Evolutionary conservation across 2,888 invertebrate genomes (phyloP).

Genomic region (Drosophila stalkeri): DNA sequence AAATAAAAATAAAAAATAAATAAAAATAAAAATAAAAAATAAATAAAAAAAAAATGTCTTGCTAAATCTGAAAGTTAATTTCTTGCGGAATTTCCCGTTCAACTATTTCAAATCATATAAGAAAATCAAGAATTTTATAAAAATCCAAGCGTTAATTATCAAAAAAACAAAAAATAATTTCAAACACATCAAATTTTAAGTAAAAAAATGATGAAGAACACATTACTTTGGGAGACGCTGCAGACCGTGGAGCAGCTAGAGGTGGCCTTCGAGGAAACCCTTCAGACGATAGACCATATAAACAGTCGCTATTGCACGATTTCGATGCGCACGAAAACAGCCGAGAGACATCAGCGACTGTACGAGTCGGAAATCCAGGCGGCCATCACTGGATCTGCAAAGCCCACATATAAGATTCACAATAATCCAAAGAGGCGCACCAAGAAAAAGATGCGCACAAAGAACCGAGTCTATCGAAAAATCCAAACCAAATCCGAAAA

Average conservation of each 20-base stretch:
- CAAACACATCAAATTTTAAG: constrained; percentile 39
- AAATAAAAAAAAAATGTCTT: too few relatives aligned
- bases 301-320: constrained; percentile 46
- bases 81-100: too few relatives aligned
- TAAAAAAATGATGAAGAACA: constrained; percentile 40
- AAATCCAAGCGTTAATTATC: constrained; percentile 5
- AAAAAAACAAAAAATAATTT: constrained; percentile 3
- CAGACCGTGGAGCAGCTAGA: constrained; percentile 55
- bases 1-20: too few relatives aligned
- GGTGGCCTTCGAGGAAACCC: constrained; percentile 44
- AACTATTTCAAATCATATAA: neutral
- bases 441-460: constrained; percentile 4
- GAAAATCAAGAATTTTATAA: neutral
- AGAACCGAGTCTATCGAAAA: neutral
- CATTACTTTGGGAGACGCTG: constrained; percentile 51
- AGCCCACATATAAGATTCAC: constrained; percentile 12
- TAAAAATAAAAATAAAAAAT: too few relatives aligned
- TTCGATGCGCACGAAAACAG: constrained; percentile 18
- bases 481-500: neutral
- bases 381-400: constrained; percentile 40
- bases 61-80: too few relatives aligned
- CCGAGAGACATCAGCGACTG: constrained; percentile 10
- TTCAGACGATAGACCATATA: constrained; percentile 43
- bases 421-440: neutral
- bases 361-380: constrained; percentile 64